Evolutionary conservation across 1,140 invertebrate genomes (phyloP).

Genomic region (Ooceraea biroi): DNA sequence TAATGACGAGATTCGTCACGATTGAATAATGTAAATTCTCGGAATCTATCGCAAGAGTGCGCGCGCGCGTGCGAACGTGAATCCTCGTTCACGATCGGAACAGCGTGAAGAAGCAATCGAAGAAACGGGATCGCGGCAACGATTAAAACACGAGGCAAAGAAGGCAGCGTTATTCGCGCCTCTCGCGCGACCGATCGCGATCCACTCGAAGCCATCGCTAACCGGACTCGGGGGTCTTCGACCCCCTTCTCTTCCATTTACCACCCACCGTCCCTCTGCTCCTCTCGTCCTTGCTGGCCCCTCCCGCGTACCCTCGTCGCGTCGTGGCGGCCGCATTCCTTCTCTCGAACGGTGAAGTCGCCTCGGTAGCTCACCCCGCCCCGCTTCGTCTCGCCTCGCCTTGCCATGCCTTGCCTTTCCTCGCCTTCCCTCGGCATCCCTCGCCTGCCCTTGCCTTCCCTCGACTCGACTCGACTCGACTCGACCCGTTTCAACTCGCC

Average conservation of each 20-base stretch:
- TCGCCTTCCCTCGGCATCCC: slow-evolving; percentile 8
- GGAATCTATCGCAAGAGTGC: no score
- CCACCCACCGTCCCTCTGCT: slow-evolving; percentile 37
- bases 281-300: slow-evolving; percentile 52
- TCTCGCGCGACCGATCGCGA: slow-evolving; percentile 8
- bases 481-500: slow-evolving; percentile 17
- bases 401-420: background rate
- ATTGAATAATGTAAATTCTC: background rate
- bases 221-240: slow-evolving; percentile 67
- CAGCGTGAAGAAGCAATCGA: no score
- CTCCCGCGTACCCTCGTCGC: slow-evolving; percentile 25
- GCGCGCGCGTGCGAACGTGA: no score
- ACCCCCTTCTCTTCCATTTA: slow-evolving; percentile 68
- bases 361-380: slow-evolving; percentile 53
- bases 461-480: slow-evolving; percentile 24
- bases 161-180: background rate
- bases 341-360: slow-evolving; percentile 78
- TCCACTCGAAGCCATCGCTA: slow-evolving; percentile 64
- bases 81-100: no score
- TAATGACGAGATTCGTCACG: slow-evolving; percentile 21
- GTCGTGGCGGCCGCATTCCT: slow-evolving; percentile 82
- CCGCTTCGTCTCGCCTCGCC: slow-evolving; percentile 63
- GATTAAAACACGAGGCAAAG: no score
- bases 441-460: background rate
- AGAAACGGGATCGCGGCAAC: no score